Conservation (phyloP, 53 echinoderm and acorn worm genomes). For the Stichopus horrens region DNA sequence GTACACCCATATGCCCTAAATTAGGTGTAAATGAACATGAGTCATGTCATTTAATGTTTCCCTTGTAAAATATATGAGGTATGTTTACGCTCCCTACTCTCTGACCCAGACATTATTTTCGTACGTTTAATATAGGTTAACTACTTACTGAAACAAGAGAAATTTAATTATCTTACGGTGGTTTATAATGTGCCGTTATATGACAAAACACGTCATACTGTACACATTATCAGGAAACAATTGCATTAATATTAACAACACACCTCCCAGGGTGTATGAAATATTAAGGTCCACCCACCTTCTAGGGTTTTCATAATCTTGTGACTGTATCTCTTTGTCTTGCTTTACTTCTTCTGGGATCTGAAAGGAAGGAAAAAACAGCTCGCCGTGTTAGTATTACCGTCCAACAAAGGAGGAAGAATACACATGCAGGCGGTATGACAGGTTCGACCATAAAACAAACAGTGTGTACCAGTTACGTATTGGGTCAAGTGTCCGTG, state of each 20-base stretch:
- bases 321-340: constrained; percentile 78
- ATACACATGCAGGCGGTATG: not conserved
- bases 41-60: too few relatives aligned
- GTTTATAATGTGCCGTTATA: not conserved
- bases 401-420: not conserved
- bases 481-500: not conserved
- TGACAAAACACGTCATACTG: not conserved
- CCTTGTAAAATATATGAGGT: too few relatives aligned
- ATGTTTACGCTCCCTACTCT: too few relatives aligned
- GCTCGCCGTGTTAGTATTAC: not conserved
- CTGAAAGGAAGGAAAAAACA: constrained; percentile 40
- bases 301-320: constrained; percentile 83
- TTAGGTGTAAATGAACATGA: too few relatives aligned
- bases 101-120: too few relatives aligned
- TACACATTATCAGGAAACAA: not conserved
- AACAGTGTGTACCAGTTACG: not conserved
- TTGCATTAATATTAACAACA: not conserved
- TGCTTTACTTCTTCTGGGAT: constrained; percentile 73
- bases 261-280: not conserved
- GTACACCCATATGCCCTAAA: too few relatives aligned
- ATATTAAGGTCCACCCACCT: constrained; percentile 56
- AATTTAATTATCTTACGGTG: too few relatives aligned
- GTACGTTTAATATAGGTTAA: too few relatives aligned
- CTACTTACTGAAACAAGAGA: too few relatives aligned
- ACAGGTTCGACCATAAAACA: not conserved